These are phyloP conservation scores for Heliothis virescens DNA, from an alignment of 1,140 invertebrate genomes.

Conservation along the genomic window DNA sequence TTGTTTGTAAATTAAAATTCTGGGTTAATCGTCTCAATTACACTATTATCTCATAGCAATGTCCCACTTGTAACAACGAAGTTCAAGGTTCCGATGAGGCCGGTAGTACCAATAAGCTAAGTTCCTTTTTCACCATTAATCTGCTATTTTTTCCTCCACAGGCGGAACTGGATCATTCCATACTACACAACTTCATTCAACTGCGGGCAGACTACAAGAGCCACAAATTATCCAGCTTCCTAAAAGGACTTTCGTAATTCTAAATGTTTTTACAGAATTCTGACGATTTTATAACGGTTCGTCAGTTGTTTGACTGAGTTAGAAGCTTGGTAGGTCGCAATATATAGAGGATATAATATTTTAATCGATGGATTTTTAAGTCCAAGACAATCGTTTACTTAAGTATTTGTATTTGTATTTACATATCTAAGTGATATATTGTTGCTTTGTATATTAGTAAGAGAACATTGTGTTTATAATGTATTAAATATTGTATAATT, in stretches of 20 bases:
- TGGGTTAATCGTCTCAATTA: no score
- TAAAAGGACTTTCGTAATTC: constrained; percentile 86
- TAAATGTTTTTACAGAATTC: background rate
- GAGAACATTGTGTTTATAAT: constrained; percentile 20
- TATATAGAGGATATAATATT: background rate
- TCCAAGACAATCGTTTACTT: constrained; percentile 36
- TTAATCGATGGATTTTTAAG: background rate
- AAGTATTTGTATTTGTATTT: constrained; percentile 48
- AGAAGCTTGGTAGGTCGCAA: background rate
- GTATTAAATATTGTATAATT: constrained; percentile 45
- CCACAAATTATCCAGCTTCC: constrained; percentile 91
- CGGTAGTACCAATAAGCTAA: constrained; percentile 1
- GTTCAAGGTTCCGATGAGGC: background rate
- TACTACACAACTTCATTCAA: constrained; percentile 97
- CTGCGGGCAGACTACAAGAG: constrained; percentile 96
- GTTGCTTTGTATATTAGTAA: constrained; percentile 54
- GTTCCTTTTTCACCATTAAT: constrained; percentile 18
- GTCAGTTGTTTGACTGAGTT: constrained; percentile 17
- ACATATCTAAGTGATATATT: constrained; percentile 49
- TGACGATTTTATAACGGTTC: background rate
- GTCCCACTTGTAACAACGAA: background rate
- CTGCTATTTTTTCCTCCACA: constrained; percentile 82
- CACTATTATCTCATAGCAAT: background rate
- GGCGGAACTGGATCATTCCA: constrained; percentile 94
- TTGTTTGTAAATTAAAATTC: no score